A percentile compares a stretch with the other conserved stretches of the same genome.
Conservation (phyloP, 2,113 vertebrate species). For the Ameiurus melas region DNA sequence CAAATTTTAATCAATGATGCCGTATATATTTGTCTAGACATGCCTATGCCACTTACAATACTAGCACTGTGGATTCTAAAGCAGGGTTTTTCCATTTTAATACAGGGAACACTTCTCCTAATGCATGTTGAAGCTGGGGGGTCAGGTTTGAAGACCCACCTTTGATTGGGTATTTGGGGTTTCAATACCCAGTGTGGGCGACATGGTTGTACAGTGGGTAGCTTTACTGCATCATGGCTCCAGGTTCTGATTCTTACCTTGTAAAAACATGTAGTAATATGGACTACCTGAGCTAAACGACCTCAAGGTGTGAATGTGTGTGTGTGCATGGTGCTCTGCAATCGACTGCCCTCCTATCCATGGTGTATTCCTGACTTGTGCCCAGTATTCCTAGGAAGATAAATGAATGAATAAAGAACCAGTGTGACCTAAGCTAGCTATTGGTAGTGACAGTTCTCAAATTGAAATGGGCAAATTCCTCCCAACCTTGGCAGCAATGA, state of each 20-base stretch:
- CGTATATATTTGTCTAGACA: neutral
- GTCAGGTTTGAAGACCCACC: neutral
- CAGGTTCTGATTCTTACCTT: neutral
- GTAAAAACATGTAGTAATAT: neutral
- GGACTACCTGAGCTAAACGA: neutral
- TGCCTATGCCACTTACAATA: neutral
- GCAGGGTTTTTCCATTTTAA: neutral
- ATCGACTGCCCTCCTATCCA: neutral
- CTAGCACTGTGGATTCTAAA: neutral
- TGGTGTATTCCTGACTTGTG: neutral
- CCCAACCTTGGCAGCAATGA: neutral
- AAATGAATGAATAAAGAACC: neutral
- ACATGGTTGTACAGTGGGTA: neutral
- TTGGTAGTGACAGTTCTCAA: neutral
- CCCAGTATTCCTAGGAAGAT: neutral
- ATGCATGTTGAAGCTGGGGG: neutral
- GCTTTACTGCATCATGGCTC: neutral
- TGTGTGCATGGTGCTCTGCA: neutral
- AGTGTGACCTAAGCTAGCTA: neutral
- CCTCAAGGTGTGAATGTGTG: neutral
- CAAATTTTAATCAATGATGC: neutral
- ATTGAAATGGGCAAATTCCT: neutral
- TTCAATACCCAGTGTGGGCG: neutral
- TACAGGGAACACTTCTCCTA: neutral
- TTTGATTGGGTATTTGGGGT: neutral